Percentiles rank a stretch among this genome's conserved stretches.
phyloP scores from a whole-genome alignment of 2,113 vertebrate species.

The Rhinichthys klamathensis region DNA sequence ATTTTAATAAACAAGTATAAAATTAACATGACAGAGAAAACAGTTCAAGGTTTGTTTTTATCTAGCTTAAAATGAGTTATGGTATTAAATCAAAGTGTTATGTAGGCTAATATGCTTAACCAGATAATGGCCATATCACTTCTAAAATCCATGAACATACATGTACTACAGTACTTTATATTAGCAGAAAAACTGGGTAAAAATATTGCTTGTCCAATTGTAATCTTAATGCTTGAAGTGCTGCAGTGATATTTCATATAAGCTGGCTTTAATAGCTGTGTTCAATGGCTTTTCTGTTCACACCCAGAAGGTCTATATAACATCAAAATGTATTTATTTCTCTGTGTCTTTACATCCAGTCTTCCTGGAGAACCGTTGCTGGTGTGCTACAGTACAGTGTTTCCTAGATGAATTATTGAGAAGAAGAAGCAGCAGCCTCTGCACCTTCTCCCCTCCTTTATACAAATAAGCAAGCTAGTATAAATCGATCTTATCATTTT shows the following conservation, averaged over 20 bases:
- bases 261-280: not conserved
- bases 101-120: not conserved
- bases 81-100: not conserved
- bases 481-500: slow-evolving; percentile 9
- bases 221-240: not conserved
- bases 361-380: slow-evolving; percentile 10
- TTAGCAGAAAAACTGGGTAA: not conserved
- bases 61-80: not conserved
- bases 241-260: not conserved
- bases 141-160: not conserved
- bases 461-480: slow-evolving; percentile 9
- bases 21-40: not conserved
- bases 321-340: not conserved
- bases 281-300: not conserved
- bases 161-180: not conserved
- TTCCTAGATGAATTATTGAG: slow-evolving; percentile 27
- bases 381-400: not conserved
- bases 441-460: not conserved
- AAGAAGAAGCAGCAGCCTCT: slow-evolving; percentile 10
- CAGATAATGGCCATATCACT: not conserved
- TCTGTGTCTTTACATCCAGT: not conserved
- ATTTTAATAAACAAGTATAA: not conserved
- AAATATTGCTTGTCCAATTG: not conserved
- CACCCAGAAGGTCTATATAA: not conserved
- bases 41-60: not conserved